Base-by-base conservation (phyloP, 2,113 vertebrate species). In the Ceyx margarethae region DNA sequence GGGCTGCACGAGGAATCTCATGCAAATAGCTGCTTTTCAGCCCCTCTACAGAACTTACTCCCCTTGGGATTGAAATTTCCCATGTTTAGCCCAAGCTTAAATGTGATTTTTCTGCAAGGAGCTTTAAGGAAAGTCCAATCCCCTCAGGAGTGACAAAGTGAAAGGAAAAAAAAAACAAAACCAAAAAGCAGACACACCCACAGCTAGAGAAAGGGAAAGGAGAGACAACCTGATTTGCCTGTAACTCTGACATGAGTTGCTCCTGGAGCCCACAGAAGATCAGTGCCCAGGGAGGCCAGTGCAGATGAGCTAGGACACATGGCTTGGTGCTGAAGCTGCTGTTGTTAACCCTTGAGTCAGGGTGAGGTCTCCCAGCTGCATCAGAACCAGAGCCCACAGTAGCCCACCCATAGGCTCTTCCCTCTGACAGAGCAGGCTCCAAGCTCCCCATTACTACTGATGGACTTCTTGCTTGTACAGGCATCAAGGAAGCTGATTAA, bases 171-270 rank as follows among this genome's bases (percentile, higher is more conserved):
- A 37, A 37, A 37, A 37, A 37, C 9, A 37, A 37, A 37, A 37
- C 37, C 37, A 37, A 37, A 37, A 13, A 17, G 35, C 8, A 2
- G 13, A 46, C 72, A 19, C 2, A 8, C 2, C 15, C 0, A 0
- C 8, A 26, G 48, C 54, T 74, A 57, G 43, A n/a, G 20, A 33
- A 67, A 76, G 51, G 13, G 42, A 31, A 42, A 23, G 51, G 23
- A 37, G 51, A 15, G 28, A 21, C 9, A 71, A 43, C 40, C 42
- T 66, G 64, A 10, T n/a, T 79, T 50, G 57, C 67, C 43, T 33
- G 11, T 18, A 66, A 48, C 61, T 46, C 45, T 51, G 71, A 42
- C 60, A 67, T 10, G 53, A 66, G 21, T 23, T 74, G 33, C 43
- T 93, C 72, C 54, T 80, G 37, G 71, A 83, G 8, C 22, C 26